phyloP scores from a whole-genome alignment of 1,140 invertebrate species.

The Trichogramma pretiosum region DNA sequence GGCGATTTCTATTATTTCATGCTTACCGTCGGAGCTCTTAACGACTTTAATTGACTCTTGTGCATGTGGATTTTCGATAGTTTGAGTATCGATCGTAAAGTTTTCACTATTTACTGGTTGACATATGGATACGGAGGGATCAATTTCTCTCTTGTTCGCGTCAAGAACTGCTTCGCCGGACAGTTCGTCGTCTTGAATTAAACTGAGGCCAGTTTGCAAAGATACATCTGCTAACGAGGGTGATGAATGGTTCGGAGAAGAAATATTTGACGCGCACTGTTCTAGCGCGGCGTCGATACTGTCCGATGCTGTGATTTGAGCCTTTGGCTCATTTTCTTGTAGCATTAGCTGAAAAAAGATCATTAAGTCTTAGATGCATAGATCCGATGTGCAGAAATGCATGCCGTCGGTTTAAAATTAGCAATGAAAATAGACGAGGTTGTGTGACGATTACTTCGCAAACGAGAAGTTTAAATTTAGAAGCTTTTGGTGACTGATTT shows the following conservation, averaged over 20 bases:
- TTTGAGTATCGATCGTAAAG: slow-evolving; percentile 2
- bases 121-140: slow-evolving; percentile 21
- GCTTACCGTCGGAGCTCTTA: slow-evolving; percentile 56
- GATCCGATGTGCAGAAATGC: slow-evolving; percentile 13
- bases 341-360: slow-evolving; percentile 26
- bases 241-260: slow-evolving; percentile 27
- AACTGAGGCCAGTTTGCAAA: slow-evolving; percentile 39
- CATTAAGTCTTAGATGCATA: slow-evolving; percentile 13
- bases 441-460: slow-evolving; percentile 9
- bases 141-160: slow-evolving; percentile 27
- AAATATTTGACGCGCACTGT: slow-evolving; percentile 34
- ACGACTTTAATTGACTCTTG: slow-evolving; percentile 61
- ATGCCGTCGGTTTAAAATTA: slow-evolving; percentile 18
- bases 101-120: slow-evolving; percentile 28
- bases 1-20: slow-evolving; percentile 70
- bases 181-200: slow-evolving; percentile 26
- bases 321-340: slow-evolving; percentile 26
- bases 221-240: slow-evolving; percentile 40
- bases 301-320: slow-evolving; percentile 23
- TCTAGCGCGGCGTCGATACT: slow-evolving; percentile 35
- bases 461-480: slow-evolving; percentile 17
- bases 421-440: slow-evolving; percentile 13
- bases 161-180: slow-evolving; percentile 26
- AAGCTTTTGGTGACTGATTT: slow-evolving; percentile 11
- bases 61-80: slow-evolving; percentile 17